Evolutionary conservation across 2,797 vertebrate genomes (phyloP), one percentile per base, ranked within the genome.

Genomic region (Myotis myotis): DNA sequence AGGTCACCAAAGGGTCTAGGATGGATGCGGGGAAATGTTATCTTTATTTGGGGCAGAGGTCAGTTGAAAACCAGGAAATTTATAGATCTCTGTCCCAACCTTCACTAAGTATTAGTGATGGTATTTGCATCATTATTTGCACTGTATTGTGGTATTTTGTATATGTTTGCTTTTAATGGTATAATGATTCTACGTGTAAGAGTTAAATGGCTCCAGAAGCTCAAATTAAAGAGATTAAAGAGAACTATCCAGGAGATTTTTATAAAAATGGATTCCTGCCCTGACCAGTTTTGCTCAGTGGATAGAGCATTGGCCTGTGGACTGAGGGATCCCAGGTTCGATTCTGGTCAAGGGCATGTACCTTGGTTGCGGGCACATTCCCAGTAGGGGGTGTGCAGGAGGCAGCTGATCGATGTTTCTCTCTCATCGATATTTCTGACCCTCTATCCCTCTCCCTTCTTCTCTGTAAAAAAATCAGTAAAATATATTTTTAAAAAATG

Each of bases 201-300:
- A 92, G 89, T 89, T 81, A 94, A 90, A 81, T 74, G 55, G 1
- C 25, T 79, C 44, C 30, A 81, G 28, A 25, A 68, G 28, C 11
- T 90, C 41, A 66, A 33, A 85, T 75, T 57, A 94, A 89, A 68
- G 6, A 20, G 30, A 80, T 85, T 92, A 47, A 93, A 93, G 16
- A 90, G 75, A 85, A 92, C 11, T 28, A 87, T 13, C 5, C 41
- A 47, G 68, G 44, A 89, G 44, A 88, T 94, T 95, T 49, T 89
- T 80, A 64, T 36, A 91, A 87, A 92, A 93, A 68, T 51, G 15
- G 55, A 95, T 87, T 93, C 71, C 28, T 47, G 41, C 41, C 41
- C 41, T 44, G 41, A 10, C 41, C 0, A 9, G 41, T 44, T 44
- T 44, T 44, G 41, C 9, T 44, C 41, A 44, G 41, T 44, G 41